Conservation (phyloP, 2,888 invertebrate genomes). For the Xanthia icteritia region DNA sequence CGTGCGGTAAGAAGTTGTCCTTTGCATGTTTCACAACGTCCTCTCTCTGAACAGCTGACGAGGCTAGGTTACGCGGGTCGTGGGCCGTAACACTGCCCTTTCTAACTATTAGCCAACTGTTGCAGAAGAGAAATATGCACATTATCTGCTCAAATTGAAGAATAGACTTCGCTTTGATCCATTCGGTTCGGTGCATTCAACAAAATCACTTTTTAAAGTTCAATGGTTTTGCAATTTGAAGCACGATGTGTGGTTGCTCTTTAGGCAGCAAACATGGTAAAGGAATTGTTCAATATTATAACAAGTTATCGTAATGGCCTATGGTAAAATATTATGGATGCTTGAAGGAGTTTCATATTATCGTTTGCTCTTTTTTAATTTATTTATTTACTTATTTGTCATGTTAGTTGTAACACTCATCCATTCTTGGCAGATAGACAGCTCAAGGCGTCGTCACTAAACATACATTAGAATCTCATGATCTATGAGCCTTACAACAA, state of each 20-base stretch:
- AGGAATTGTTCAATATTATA: slow-evolving; percentile 45
- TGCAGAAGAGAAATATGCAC: slow-evolving; percentile 44
- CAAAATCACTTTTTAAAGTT: slow-evolving; percentile 62
- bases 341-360: neutral
- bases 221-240: slow-evolving; percentile 60
- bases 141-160: slow-evolving; percentile 49
- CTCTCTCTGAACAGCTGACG: slow-evolving; percentile 76
- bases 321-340: slow-evolving; percentile 9
- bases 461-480: slow-evolving; percentile 38
- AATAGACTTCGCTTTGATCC: slow-evolving; percentile 44
- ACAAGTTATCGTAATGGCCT: neutral
- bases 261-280: slow-evolving; percentile 37
- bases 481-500: slow-evolving; percentile 50
- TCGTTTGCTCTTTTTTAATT: neutral
- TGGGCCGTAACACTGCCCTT: slow-evolving; percentile 74
- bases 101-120: slow-evolving; percentile 69
- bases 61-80: slow-evolving; percentile 74
- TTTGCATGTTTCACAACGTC: slow-evolving; percentile 71
- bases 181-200: slow-evolving; percentile 35
- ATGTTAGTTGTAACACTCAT: neutral
- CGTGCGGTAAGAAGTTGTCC: slow-evolving; percentile 62
- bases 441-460: slow-evolving; percentile 1
- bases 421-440: slow-evolving; percentile 7
- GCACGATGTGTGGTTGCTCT: slow-evolving; percentile 47
- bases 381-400: neutral